These are phyloP conservation scores for Streptopelia turtur DNA, from an alignment of 2,797 vertebrate species.

Conservation along the genomic window DNA sequence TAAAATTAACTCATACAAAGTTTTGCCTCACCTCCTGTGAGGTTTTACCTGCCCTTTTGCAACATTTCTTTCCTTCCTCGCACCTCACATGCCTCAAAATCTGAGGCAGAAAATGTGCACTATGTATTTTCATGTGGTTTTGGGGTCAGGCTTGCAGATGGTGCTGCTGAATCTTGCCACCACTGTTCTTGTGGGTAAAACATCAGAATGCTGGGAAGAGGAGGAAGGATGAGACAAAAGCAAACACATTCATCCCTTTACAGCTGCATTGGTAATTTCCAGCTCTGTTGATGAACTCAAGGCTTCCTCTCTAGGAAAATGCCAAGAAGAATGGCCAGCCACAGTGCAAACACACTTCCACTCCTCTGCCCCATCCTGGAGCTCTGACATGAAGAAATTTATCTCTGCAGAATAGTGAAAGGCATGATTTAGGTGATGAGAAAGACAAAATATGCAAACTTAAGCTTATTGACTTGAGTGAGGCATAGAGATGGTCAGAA, in stretches of 20 bases:
- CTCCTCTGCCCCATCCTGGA: background rate
- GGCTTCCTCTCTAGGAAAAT: background rate
- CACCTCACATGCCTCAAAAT: background rate
- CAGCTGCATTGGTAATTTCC: background rate
- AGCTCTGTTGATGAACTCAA: background rate
- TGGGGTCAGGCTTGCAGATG: background rate
- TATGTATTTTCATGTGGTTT: background rate
- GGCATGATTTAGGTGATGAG: background rate
- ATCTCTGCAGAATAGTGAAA: background rate
- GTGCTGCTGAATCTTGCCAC: background rate
- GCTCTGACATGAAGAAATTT: background rate
- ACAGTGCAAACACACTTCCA: background rate
- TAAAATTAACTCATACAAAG: background rate
- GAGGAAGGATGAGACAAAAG: background rate
- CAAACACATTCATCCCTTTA: background rate
- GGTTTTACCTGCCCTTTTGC: background rate
- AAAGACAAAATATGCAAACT: background rate
- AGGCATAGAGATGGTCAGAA: background rate
- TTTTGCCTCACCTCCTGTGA: background rate
- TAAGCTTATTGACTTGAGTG: background rate
- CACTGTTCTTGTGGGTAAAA: background rate
- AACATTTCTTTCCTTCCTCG: background rate
- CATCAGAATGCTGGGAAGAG: background rate
- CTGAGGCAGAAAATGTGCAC: background rate
- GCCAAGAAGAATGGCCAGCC: background rate